Percentiles rank a stretch among this genome's conserved stretches.
Conservation (phyloP, 1,140 invertebrate genomes). For the Zaprionus lachaisei region DNA sequence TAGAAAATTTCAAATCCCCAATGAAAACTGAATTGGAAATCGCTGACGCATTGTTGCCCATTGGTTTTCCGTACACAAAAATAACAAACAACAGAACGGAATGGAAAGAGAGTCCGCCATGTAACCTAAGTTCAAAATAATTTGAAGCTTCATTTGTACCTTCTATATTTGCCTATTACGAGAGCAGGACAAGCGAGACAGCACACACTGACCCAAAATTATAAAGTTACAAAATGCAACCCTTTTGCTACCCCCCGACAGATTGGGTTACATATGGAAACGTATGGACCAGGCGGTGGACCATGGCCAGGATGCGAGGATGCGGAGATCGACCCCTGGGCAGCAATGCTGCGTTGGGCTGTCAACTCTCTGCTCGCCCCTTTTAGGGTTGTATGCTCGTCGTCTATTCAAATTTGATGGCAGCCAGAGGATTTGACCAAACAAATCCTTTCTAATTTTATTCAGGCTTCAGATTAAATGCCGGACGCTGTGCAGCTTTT, state of each 20-base stretch:
- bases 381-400: slow-evolving; percentile 44
- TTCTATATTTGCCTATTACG: slow-evolving; percentile 31
- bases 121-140: slow-evolving; percentile 57
- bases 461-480: slow-evolving; percentile 68
- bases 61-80: neutral
- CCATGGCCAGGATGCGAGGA: slow-evolving; percentile 19
- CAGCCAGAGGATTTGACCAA: slow-evolving; percentile 72
- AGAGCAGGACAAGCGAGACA: slow-evolving; percentile 22
- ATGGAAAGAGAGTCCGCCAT: slow-evolving; percentile 7
- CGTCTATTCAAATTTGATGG: slow-evolving; percentile 61
- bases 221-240: slow-evolving; percentile 78
- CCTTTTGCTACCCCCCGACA: slow-evolving; percentile 63
- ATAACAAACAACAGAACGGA: slow-evolving; percentile 19
- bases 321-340: slow-evolving; percentile 58
- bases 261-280: slow-evolving; percentile 60
- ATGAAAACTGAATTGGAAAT: neutral
- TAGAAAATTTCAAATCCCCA: slow-evolving; percentile 32
- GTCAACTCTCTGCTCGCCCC: slow-evolving; percentile 56
- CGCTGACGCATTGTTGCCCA: neutral
- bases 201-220: slow-evolving; percentile 71
- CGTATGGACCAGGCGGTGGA: slow-evolving; percentile 36
- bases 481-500: slow-evolving; percentile 70
- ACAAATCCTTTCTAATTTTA: slow-evolving; percentile 76
- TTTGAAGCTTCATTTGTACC: slow-evolving; percentile 67
- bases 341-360: slow-evolving; percentile 30